Evolutionary conservation across 2,113 vertebrate genomes (phyloP).

Genomic region (Gambusia affinis): DNA sequence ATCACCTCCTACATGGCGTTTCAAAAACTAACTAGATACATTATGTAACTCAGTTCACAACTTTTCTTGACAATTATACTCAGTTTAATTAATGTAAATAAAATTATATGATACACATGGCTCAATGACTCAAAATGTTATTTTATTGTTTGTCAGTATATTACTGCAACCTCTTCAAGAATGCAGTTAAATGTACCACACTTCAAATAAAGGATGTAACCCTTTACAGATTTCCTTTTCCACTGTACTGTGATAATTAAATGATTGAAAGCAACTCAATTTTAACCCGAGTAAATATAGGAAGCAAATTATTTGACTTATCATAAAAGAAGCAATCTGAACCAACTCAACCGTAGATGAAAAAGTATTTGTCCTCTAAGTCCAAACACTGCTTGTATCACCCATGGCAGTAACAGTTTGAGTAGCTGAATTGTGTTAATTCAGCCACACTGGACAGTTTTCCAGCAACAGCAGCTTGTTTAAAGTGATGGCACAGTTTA

Average conservation of each 20-base stretch:
- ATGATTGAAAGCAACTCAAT: neutral
- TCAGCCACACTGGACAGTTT: neutral
- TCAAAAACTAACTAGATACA: constrained; percentile 11
- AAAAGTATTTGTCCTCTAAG: no score
- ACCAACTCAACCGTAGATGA: no score
- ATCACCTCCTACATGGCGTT: neutral
- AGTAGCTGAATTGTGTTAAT: neutral
- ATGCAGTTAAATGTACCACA: neutral
- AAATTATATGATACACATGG: neutral
- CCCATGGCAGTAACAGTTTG: no score
- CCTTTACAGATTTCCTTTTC: neutral
- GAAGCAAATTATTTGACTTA: no score
- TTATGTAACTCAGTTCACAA: constrained; percentile 1
- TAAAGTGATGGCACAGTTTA: neutral
- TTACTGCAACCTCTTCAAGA: neutral
- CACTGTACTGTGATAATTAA: neutral
- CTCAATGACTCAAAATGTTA: neutral
- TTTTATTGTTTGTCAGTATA: constrained; percentile 4
- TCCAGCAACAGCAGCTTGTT: neutral
- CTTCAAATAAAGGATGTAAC: neutral
- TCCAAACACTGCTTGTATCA: no score
- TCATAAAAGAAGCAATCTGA: no score
- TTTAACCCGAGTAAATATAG: neutral
- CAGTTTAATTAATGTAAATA: neutral
- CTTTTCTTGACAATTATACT: neutral